Conservation (phyloP, 2,113 vertebrate species). For the Actenoides lindsayi region DNA sequence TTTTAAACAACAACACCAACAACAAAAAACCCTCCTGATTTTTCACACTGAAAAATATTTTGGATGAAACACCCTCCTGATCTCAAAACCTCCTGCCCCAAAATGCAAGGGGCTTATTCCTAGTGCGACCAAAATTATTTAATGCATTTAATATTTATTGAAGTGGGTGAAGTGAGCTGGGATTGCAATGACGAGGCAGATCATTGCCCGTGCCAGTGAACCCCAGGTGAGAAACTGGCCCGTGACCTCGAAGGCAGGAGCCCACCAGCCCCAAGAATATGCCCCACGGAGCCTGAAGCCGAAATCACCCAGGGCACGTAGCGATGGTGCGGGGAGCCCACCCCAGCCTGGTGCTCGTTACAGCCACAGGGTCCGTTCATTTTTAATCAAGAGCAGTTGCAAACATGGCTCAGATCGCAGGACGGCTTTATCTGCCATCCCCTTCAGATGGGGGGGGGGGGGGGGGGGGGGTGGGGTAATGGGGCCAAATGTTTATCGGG, state of each 20-base stretch:
- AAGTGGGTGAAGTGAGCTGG: background rate
- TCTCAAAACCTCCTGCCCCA: background rate
- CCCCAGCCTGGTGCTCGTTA: background rate
- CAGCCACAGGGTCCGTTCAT: background rate
- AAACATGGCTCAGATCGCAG: background rate
- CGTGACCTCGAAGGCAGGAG: fast-evolving
- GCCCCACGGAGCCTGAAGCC: background rate
- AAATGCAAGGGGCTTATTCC: background rate
- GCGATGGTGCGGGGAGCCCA: background rate
- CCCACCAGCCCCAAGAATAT: background rate
- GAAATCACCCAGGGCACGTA: too few species aligned
- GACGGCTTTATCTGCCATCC: background rate
- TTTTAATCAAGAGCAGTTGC: background rate
- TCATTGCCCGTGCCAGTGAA: background rate
- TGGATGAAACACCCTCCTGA: background rate
- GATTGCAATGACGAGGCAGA: background rate
- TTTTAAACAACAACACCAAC: background rate
- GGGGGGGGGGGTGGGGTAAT: too few species aligned
- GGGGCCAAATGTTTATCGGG: too few species aligned
- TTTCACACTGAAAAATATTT: background rate
- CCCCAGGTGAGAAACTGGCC: background rate
- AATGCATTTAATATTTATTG: background rate
- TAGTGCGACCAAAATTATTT: background rate
- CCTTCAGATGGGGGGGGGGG: too few species aligned
- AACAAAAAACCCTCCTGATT: background rate